phyloP scores from a whole-genome alignment of 2,113 vertebrate genomes.

The Leucoraja erinaceus region DNA sequence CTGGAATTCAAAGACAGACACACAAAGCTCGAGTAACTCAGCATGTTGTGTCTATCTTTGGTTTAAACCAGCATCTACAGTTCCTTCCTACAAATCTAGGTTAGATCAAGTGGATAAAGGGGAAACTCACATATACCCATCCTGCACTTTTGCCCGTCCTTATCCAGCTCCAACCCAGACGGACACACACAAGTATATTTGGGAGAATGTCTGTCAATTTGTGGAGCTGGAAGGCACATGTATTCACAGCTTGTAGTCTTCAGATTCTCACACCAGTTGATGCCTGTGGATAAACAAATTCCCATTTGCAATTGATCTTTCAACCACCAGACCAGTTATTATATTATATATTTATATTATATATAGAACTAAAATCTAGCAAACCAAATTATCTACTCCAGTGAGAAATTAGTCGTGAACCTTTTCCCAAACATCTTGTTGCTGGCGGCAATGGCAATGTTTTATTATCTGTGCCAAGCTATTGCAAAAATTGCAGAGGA shows the following conservation, averaged over 20 bases:
- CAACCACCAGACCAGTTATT: too few relatives aligned
- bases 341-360: background rate
- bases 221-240: slow-evolving; percentile 85
- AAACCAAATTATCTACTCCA: background rate
- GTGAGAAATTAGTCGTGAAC: too few relatives aligned
- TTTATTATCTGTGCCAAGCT: too few relatives aligned
- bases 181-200: slow-evolving; percentile 87
- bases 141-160: slow-evolving; percentile 72
- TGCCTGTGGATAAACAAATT: slow-evolving; percentile 60
- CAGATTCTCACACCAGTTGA: slow-evolving; percentile 84
- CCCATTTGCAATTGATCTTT: background rate
- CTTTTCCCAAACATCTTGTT: too few relatives aligned
- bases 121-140: slow-evolving; percentile 51
- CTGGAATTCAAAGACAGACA: too few relatives aligned
- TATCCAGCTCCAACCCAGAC: slow-evolving; percentile 58
- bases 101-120: too few relatives aligned
- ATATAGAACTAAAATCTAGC: background rate
- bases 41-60: too few relatives aligned
- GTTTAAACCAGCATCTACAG: too few relatives aligned
- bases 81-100: too few relatives aligned
- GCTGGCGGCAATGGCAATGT: too few relatives aligned
- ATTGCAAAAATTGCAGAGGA: too few relatives aligned
- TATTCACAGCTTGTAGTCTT: slow-evolving; percentile 83
- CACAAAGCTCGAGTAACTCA: too few relatives aligned
- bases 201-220: slow-evolving; percentile 87